Evolutionary conservation across 2,888 invertebrate species (phyloP), one percentile per base, ranked within the genome.

Genomic region (Nomada fabriciana): DNA sequence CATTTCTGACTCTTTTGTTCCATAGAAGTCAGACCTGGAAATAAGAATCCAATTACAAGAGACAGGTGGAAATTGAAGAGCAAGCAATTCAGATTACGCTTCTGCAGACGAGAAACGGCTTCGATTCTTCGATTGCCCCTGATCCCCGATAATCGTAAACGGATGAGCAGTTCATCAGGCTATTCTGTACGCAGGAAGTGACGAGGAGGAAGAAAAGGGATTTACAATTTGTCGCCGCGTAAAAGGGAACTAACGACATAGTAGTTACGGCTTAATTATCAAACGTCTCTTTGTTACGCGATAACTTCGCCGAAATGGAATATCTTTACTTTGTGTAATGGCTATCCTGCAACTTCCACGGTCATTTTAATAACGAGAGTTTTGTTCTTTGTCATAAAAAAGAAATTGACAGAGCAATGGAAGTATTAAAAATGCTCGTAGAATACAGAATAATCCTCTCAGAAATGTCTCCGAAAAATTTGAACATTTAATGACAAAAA

Each of bases 21-120:
- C 53, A 42, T 50, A 23, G 13, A 52, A 70, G 23, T 13, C 47
- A 9, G 10, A 23, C 43, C n/a, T 50, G 53, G 43, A 47, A 80
- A 70, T 70, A 77, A 77, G 65, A 70, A 70, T 64, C 69, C 69
- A 69, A 76, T 76, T 79, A 60, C 50, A 29, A n/a, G 43, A 55
- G 65, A 65, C 52, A 65, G n/a, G 70, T 53, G 47, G 52, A 60
- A 77, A 80, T 77, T 70, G 59, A 11, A 77, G 69, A 47, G 53
- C 53, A 61, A 68, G 57, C 76, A 64, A 57, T 76, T 70, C 43
- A 64, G 47, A 68, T 68, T 75, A 68, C 68, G 53, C 61, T 78
- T 23, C 78, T 75, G 57, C 68, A n/a, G 68, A 63, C 25, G 63
- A 75, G 68, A 20, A 70, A 5, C 52, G 52, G 55, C 55, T 73